phyloP scores from a whole-genome alignment of 2,888 invertebrate genomes.

The Cantharis rustica region DNA sequence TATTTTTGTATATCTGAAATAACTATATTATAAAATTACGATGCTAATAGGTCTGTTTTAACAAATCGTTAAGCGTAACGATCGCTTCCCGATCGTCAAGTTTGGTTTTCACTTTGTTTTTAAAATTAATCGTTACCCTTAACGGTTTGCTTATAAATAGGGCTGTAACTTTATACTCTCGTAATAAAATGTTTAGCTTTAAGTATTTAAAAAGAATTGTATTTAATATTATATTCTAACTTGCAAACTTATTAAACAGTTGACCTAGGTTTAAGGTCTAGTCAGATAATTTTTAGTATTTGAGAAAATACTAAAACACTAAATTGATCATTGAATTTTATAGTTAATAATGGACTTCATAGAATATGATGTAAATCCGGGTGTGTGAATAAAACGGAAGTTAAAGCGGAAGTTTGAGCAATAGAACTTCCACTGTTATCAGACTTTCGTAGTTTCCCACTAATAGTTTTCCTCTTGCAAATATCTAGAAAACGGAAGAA shows the following conservation, averaged over 20 bases:
- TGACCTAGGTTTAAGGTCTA: neutral
- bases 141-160: neutral
- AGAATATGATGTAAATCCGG: conserved; percentile 15
- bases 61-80: neutral
- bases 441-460: conserved; percentile 19
- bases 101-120: neutral
- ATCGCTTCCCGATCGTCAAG: neutral
- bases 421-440: conserved; percentile 23
- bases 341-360: neutral
- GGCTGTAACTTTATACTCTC: too few relatives aligned
- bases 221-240: too few relatives aligned
- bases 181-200: neutral
- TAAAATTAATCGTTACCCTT: neutral
- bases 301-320: neutral
- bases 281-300: too few relatives aligned
- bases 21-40: neutral
- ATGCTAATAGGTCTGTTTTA: neutral
- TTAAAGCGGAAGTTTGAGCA: conserved; percentile 14
- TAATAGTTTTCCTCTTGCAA: conserved; percentile 22
- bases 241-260: neutral
- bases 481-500: conserved; percentile 11
- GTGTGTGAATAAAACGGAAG: conserved; percentile 10
- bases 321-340: neutral
- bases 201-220: neutral
- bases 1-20: too few relatives aligned